Evolutionary conservation across 2,797 vertebrate species (phyloP), one percentile per base, ranked within the genome.

Genomic region (Acipenser ruthenus): DNA sequence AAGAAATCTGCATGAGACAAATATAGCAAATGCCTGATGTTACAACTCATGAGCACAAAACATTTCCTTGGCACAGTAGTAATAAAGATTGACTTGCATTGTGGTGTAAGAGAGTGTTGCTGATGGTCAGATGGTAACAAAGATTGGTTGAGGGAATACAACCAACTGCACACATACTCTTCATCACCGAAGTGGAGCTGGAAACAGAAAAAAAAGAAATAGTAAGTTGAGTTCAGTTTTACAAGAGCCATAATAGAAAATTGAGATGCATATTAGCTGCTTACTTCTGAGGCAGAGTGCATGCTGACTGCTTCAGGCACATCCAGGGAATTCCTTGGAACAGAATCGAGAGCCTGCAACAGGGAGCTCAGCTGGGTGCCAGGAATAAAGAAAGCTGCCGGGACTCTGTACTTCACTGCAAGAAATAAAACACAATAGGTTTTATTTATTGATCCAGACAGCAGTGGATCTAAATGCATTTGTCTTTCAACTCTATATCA

Each of bases 121-220:
- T 56, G 60, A 47, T n/a, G 51, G 13, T 12, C 58, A 10, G 52
- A 56, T 49, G n/a, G 11, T 58, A 10, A 18, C 1, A 58, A n/a
- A 23, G 53, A 56, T n/a, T 63, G 8, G 48, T 55, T 64, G 50
- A 71, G 61, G 13, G 63, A 47, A 3, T 65, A 49, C 8, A 70
- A 60, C 10, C 50, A 66, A 62, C 66, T 63, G 11, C 64, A 47
- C 37, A 70, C 37, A 64, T 73, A 73, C 18, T 37, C 10, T 13
- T 66, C 69, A 64, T 71, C 63, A 52, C 69, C 67, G 55, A 73
- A 73, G 11, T n/a, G 58, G n/a, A 73, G 66, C 72, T 73, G 47
- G 8, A 62, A 58, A 37, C 5, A 37, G 12, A 58, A 11, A 13
- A 58, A 58, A 7, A n/a, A n/a, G 55, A 13, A 58, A 58, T 37